Evolutionary conservation across 2,113 vertebrate species (phyloP).

Genomic region (Myotis davidii): DNA sequence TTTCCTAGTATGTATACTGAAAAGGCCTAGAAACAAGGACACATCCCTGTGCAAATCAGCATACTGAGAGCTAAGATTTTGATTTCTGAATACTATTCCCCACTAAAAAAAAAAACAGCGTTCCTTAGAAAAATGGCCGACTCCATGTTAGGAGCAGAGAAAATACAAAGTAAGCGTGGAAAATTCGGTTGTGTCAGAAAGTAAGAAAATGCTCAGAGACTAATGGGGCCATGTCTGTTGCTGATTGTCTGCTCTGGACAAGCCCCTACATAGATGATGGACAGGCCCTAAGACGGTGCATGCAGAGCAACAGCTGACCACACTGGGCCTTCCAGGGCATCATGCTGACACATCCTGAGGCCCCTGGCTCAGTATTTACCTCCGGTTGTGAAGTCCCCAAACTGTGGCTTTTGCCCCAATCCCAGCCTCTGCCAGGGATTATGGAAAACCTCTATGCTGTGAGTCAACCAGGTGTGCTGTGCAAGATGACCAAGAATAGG

Average conservation of each 20-base stretch:
- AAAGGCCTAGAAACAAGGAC: not conserved
- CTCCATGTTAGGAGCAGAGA: not conserved
- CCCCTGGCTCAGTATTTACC: not conserved
- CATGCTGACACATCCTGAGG: not conserved
- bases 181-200: constrained; percentile 11
- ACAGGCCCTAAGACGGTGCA: not conserved
- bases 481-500: not conserved
- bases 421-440: not conserved
- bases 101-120: not conserved
- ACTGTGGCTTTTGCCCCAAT: not conserved
- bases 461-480: not conserved
- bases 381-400: not conserved
- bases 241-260: not conserved
- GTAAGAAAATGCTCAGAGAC: not conserved
- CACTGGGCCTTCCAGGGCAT: not conserved
- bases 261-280: not conserved
- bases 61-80: not conserved
- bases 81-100: not conserved
- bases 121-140: not conserved
- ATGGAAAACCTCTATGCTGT: not conserved
- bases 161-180: not conserved
- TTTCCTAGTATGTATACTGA: not conserved
- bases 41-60: not conserved
- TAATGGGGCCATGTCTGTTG: not conserved
- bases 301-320: not conserved